Conservation (phyloP, 2,888 invertebrate genomes). For the Ornithoptera priamus region DNA sequence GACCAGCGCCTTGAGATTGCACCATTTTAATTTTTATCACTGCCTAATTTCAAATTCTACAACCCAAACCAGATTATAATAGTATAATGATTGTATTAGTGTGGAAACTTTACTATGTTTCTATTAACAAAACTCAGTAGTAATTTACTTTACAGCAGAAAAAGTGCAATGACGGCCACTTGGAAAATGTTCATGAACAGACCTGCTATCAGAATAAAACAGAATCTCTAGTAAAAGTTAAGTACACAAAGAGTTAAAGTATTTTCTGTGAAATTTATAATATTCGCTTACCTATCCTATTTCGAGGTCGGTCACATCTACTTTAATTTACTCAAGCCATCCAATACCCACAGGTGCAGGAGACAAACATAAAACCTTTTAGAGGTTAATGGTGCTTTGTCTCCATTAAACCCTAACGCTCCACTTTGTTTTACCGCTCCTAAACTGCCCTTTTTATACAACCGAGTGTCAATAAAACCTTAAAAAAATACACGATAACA, state of each 20-base stretch:
- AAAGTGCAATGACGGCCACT: no score
- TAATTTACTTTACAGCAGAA: no score
- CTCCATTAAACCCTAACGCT: slow-evolving; percentile 19
- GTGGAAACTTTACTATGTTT: no score
- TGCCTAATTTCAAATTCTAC: no score
- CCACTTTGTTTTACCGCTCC: slow-evolving; percentile 22
- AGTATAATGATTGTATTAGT: no score
- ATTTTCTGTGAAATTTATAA: slow-evolving; percentile 4
- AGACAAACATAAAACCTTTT: slow-evolving; percentile 29
- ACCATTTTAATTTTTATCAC: no score
- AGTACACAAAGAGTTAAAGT: neutral
- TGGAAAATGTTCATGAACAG: no score
- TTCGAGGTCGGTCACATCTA: slow-evolving; percentile 23
- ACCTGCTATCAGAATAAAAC: no score
- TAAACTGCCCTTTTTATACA: slow-evolving; percentile 12
- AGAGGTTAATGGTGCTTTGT: slow-evolving; percentile 28
- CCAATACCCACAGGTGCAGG: slow-evolving; percentile 25
- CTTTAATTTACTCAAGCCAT: slow-evolving; percentile 24
- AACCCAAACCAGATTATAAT: no score
- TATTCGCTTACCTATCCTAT: slow-evolving; percentile 15
- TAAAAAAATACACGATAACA: neutral
- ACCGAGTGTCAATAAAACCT: slow-evolving; percentile 6
- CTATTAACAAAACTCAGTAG: no score
- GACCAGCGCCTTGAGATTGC: no score
- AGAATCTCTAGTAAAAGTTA: no score